Evolutionary conservation across 2,797 vertebrate genomes (phyloP).

Genomic region (Enteromius fasciolatus): DNA sequence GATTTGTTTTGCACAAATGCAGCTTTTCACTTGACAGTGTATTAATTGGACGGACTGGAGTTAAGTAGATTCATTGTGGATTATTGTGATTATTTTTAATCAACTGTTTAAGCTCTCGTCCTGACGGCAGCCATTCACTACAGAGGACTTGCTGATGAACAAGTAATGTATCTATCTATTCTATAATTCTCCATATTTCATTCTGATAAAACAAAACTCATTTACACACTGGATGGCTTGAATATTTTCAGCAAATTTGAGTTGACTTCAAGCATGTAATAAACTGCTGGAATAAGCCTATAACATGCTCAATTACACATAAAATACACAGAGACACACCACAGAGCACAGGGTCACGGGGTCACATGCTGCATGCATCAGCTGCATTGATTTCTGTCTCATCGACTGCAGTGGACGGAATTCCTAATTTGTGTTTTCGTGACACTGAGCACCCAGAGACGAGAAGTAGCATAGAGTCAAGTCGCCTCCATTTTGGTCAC

Average conservation of each 20-base stretch:
- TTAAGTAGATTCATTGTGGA: background rate
- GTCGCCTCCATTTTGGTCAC: background rate
- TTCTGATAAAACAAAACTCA: background rate
- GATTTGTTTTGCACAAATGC: background rate
- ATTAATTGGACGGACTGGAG: background rate
- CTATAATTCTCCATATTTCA: background rate
- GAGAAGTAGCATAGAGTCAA: background rate
- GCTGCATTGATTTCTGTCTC: slow-evolving; percentile 49
- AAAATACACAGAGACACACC: slow-evolving; percentile 41
- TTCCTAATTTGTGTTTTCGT: slow-evolving; percentile 38
- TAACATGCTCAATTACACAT: slow-evolving; percentile 35
- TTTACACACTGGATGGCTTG: background rate
- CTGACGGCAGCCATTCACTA: background rate
- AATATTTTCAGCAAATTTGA: background rate
- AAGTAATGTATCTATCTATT: background rate
- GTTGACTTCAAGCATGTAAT: background rate
- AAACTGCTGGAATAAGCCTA: slow-evolving; percentile 31
- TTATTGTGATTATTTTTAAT: background rate
- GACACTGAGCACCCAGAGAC: slow-evolving; percentile 1
- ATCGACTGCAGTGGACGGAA: slow-evolving; percentile 41
- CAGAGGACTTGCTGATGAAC: background rate
- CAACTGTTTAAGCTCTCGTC: background rate
- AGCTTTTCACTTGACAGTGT: background rate
- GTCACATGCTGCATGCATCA: slow-evolving; percentile 49
- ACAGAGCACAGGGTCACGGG: slow-evolving; percentile 43